Conservation (phyloP, 2,888 invertebrate genomes). For the Macrophya annulata region DNA sequence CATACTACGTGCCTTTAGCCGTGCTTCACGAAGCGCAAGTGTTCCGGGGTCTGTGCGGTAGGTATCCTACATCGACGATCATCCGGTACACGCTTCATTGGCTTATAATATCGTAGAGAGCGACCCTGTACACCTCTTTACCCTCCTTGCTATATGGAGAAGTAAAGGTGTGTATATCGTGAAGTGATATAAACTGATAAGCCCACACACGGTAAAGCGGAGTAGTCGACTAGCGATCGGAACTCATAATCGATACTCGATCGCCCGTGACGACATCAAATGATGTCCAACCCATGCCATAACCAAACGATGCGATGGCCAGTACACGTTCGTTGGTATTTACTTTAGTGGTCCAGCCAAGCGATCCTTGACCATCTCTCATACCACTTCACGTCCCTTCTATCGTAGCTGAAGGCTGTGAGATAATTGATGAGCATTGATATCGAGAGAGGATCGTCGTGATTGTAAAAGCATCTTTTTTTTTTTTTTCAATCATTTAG, state of each 20-base stretch:
- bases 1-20: constrained; percentile 3
- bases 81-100: constrained; percentile 34
- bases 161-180: not conserved
- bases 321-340: constrained; percentile 31
- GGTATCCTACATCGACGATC: constrained; percentile 17
- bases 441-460: not conserved
- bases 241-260: constrained; percentile 35
- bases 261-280: constrained; percentile 50
- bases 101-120: not conserved
- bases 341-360: constrained; percentile 36
- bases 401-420: no score
- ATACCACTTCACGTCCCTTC: not conserved
- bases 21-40: constrained; percentile 40
- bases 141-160: not conserved
- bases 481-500: not conserved
- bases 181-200: constrained; percentile 34
- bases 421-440: constrained; percentile 23
- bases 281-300: constrained; percentile 7
- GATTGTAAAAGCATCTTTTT: not conserved
- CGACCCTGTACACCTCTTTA: not conserved
- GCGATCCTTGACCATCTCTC: constrained; percentile 29
- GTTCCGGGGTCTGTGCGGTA: constrained; percentile 35
- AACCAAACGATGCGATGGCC: constrained; percentile 7
- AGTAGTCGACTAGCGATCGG: not conserved
- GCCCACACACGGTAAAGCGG: not conserved